Conservation (phyloP, 35 echinoderm and acorn worm genomes). For the Ophioderma brevispina region DNA sequence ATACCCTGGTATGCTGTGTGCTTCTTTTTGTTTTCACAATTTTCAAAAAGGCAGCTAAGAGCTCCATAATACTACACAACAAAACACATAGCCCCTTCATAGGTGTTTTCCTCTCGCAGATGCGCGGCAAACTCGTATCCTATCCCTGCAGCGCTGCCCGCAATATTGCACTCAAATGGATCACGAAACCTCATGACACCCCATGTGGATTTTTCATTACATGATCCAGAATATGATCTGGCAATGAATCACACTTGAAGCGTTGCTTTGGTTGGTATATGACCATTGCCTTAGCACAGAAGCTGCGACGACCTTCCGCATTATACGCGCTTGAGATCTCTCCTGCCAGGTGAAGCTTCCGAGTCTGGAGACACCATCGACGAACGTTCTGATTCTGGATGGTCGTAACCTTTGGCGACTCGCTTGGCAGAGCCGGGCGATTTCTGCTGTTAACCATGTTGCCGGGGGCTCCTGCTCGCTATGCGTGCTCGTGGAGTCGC, state of each 20-base stretch:
- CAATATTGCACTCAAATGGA: slow-evolving; percentile 89
- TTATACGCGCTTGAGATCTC: slow-evolving; percentile 5
- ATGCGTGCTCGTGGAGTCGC: slow-evolving; percentile 22
- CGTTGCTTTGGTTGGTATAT: neutral
- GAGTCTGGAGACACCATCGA: neutral
- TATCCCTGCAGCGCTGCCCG: slow-evolving; percentile 68
- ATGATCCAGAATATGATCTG: slow-evolving; percentile 73
- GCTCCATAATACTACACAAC: too few species aligned
- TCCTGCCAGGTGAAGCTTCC: neutral
- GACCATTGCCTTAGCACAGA: slow-evolving; percentile 20
- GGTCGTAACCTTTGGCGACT: neutral
- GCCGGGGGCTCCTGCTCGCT: neutral
- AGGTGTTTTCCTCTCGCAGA: slow-evolving; percentile 67
- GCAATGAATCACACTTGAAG: slow-evolving; percentile 66
- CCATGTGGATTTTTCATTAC: slow-evolving; percentile 88
- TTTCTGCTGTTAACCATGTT: neutral
- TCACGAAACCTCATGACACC: slow-evolving; percentile 74
- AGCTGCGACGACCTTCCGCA: slow-evolving; percentile 14
- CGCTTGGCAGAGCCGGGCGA: neutral
- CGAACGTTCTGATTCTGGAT: neutral
- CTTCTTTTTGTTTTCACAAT: too few species aligned
- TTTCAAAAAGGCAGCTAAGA: too few species aligned
- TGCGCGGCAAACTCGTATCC: slow-evolving; percentile 84
- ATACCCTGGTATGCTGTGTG: too few species aligned
- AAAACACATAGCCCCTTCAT: neutral